A percentile compares a stretch with the other conserved stretches of the same genome.
These are phyloP conservation scores for Keiferia lycopersicella DNA, from an alignment of 2,888 invertebrate species.

Conservation along the genomic window DNA sequence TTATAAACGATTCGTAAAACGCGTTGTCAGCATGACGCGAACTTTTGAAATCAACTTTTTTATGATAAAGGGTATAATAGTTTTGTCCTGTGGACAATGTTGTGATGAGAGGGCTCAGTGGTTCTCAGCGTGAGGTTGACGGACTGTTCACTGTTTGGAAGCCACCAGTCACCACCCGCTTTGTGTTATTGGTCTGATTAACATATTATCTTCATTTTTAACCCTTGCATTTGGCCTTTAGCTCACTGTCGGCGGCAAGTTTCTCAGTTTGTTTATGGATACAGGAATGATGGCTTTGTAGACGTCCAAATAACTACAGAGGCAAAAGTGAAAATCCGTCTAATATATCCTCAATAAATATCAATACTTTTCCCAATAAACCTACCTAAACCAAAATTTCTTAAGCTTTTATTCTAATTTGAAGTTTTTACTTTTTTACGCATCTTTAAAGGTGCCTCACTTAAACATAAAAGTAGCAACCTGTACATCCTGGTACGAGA, in stretches of 20 bases:
- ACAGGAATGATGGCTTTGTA: constrained; percentile 25
- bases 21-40: constrained; percentile 78
- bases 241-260: constrained; percentile 4
- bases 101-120: constrained; percentile 71
- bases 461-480: too few species aligned
- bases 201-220: constrained; percentile 69
- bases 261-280: constrained; percentile 3
- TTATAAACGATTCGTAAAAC: constrained; percentile 75
- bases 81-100: constrained; percentile 64
- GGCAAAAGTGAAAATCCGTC: too few species aligned
- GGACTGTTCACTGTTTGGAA: constrained; percentile 67
- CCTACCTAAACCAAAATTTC: too few species aligned
- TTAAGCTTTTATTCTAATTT: too few species aligned
- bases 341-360: too few species aligned
- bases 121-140: constrained; percentile 67
- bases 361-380: too few species aligned
- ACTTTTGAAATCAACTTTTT: constrained; percentile 58
- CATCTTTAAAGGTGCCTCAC: too few species aligned
- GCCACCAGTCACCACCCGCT: constrained; percentile 56
- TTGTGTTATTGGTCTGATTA: constrained; percentile 56
- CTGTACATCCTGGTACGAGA: background rate
- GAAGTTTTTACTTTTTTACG: too few species aligned
- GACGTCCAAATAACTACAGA: constrained; percentile 42
- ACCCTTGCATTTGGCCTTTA: constrained; percentile 44
- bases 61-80: constrained; percentile 60